phyloP scores from a whole-genome alignment of 2,888 invertebrate species.

The Prosapia bicincta region DNA sequence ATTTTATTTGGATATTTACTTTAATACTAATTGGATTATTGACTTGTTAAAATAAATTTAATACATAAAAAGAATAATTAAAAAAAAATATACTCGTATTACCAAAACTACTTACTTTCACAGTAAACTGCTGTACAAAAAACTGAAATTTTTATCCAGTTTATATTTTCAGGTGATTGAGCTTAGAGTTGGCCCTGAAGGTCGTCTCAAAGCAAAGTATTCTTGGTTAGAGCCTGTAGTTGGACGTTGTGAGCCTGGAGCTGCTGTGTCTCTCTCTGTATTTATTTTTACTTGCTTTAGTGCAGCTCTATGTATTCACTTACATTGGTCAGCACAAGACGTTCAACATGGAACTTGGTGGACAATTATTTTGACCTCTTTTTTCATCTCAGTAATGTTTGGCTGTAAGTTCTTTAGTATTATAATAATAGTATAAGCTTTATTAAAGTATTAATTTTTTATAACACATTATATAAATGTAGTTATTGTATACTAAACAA shows the following conservation, averaged over 20 bases:
- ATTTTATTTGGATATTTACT: too few species aligned
- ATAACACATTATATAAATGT: too few species aligned
- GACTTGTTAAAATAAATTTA: too few species aligned
- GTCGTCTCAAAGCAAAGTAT: slow-evolving; percentile 68
- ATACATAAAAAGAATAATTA: too few species aligned
- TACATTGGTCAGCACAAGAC: slow-evolving; percentile 55
- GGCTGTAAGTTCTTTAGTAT: slow-evolving; percentile 65
- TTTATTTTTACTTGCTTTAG: slow-evolving; percentile 64
- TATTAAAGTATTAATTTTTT: too few species aligned
- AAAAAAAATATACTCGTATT: too few species aligned
- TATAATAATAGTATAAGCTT: too few species aligned
- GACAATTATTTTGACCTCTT: slow-evolving; percentile 61
- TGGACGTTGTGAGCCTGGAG: slow-evolving; percentile 72
- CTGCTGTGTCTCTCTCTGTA: slow-evolving; percentile 68
- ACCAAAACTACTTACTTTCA: too few species aligned
- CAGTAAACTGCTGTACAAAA: too few species aligned
- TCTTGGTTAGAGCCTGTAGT: slow-evolving; percentile 69
- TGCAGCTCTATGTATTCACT: slow-evolving; percentile 62
- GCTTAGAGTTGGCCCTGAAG: slow-evolving; percentile 48
- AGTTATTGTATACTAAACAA: too few species aligned
- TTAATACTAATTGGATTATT: too few species aligned
- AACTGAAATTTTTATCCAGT: not conserved
- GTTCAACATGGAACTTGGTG: slow-evolving; percentile 58
- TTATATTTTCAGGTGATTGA: slow-evolving; percentile 30
- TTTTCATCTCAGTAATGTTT: slow-evolving; percentile 59